Conservation (phyloP, 2,797 vertebrate species). For the Melopsittacus undulatus region DNA sequence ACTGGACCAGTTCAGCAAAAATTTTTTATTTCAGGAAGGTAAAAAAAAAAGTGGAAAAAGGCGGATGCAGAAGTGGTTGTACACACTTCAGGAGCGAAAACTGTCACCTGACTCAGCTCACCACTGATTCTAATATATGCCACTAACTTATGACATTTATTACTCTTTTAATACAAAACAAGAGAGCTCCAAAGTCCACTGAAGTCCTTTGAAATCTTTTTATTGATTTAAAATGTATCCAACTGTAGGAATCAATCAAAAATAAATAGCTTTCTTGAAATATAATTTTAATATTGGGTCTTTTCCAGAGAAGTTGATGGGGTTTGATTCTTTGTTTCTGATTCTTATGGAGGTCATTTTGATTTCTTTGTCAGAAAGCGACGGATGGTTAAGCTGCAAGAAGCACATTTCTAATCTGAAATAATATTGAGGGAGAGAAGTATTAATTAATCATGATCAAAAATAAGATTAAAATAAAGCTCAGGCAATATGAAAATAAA, state of each 20-base stretch:
- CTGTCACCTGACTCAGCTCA: background rate
- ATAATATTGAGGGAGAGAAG: constrained; percentile 2
- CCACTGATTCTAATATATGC: background rate
- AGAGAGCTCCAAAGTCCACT: background rate
- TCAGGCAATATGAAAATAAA: constrained; percentile 31
- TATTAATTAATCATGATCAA: constrained; percentile 51
- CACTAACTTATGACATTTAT: background rate
- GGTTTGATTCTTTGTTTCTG: constrained; percentile 9
- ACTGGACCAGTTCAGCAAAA: background rate
- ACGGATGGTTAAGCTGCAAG: background rate
- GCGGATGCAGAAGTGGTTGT: background rate
- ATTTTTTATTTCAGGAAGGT: background rate
- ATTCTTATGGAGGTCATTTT: constrained; percentile 7
- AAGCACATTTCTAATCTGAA: constrained; percentile 16
- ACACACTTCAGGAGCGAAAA: background rate
- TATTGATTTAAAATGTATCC: background rate
- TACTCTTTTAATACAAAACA: background rate
- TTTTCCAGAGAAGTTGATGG: background rate
- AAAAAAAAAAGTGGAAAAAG: background rate
- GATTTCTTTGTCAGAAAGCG: background rate
- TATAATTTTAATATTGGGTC: background rate
- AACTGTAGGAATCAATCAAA: background rate
- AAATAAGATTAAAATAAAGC: constrained; percentile 38
- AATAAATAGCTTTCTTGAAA: background rate
- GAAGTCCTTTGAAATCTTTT: background rate